phyloP scores from a whole-genome alignment of 2,797 vertebrate species.

The Bryconaethiops microstoma region DNA sequence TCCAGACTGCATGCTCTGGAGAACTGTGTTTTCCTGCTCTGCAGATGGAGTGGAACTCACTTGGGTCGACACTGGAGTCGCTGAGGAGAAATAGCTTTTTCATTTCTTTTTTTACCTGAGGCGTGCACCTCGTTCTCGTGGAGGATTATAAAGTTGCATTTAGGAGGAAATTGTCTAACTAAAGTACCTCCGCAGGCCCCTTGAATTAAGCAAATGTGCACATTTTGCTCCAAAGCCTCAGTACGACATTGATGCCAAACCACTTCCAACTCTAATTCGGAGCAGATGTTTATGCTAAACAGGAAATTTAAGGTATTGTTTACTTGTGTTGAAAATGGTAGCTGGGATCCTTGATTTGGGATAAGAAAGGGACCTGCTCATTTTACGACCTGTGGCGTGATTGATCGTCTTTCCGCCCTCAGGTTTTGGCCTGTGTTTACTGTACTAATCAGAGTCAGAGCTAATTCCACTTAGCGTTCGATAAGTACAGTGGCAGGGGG shows the following conservation, averaged over 20 bases:
- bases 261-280: neutral
- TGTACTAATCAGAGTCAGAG: conserved; percentile 13
- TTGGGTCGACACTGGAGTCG: neutral
- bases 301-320: conserved; percentile 10
- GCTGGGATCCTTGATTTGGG: neutral
- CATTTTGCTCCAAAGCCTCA: neutral
- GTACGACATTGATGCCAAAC: conserved; percentile 4
- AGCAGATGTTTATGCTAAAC: conserved; percentile 32
- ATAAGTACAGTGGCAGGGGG: conserved; percentile 41
- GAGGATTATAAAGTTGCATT: conserved; percentile 1
- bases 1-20: neutral
- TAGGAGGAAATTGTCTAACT: conserved; percentile 16
- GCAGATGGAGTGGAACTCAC: neutral
- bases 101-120: conserved; percentile 6
- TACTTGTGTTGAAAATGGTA: neutral
- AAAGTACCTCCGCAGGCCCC: conserved; percentile 8
- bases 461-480: conserved; percentile 41
- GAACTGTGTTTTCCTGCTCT: neutral
- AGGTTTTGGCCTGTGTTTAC: conserved; percentile 7
- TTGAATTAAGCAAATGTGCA: neutral
- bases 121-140: conserved; percentile 2
- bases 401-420: neutral
- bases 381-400: neutral
- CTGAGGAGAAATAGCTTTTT: neutral
- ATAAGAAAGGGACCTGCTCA: neutral